Conservation (phyloP, 2,113 vertebrate species). For the Bubo scandiacus region DNA sequence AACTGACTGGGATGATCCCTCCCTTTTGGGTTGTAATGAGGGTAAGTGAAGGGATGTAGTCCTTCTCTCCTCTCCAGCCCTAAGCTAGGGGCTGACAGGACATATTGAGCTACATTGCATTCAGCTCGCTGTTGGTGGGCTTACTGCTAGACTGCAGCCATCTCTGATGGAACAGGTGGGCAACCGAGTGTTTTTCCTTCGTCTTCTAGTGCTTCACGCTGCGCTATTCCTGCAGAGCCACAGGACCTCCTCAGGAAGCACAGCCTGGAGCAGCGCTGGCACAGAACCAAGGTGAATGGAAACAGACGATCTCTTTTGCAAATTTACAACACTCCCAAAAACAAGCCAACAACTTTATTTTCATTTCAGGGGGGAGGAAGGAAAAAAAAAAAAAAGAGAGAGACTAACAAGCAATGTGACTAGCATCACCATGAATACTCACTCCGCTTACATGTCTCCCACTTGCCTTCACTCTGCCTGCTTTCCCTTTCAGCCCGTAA, state of each 20-base stretch:
- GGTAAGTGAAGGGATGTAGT: background rate
- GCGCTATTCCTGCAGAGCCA: fast-evolving
- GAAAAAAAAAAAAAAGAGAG: background rate
- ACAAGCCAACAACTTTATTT: background rate
- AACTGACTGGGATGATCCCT: background rate
- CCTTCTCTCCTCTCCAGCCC: background rate
- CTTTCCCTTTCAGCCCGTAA: background rate
- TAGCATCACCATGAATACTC: background rate
- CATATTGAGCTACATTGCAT: fast-evolving
- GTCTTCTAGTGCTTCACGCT: background rate
- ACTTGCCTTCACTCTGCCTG: background rate
- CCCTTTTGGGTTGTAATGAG: background rate
- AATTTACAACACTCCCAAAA: background rate
- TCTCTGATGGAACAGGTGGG: background rate
- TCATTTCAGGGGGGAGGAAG: background rate
- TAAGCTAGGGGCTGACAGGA: background rate
- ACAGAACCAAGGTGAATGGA: background rate
- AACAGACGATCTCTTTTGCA: background rate
- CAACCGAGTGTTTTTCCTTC: background rate
- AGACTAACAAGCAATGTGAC: background rate
- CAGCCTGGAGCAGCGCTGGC: background rate
- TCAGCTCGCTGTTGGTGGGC: background rate
- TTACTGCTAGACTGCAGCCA: background rate
- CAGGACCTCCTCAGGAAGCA: background rate
- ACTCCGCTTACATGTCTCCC: background rate